A percentile compares a stretch with the other conserved stretches of the same genome.
Conservation (phyloP, 2,797 vertebrate genomes). For the Lepilemur ruficaudatus region DNA sequence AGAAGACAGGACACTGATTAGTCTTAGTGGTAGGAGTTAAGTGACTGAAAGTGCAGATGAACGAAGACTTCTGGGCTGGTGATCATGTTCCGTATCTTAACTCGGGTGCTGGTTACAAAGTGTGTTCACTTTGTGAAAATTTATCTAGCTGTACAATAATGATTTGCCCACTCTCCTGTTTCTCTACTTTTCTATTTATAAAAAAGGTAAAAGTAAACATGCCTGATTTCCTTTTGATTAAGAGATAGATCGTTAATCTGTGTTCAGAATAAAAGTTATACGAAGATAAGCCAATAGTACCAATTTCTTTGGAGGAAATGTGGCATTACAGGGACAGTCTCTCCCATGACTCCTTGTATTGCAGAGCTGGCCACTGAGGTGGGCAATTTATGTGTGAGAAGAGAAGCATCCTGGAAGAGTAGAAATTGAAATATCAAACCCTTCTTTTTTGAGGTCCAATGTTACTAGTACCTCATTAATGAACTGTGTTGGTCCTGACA, state of each 20-base stretch:
- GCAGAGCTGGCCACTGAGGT: not conserved
- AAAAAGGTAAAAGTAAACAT: not conserved
- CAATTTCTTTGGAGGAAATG: slow-evolving; percentile 1
- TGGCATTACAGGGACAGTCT: not conserved
- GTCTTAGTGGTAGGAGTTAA: not conserved
- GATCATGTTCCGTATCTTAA: not conserved
- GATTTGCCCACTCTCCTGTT: not conserved
- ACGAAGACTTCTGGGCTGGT: not conserved
- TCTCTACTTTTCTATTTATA: not conserved
- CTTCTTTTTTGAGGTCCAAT: not conserved
- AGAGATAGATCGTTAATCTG: not conserved
- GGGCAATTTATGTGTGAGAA: not conserved
- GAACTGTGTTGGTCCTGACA: not conserved
- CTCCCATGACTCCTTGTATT: not conserved
- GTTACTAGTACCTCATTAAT: not conserved
- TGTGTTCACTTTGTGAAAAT: not conserved
- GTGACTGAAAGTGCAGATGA: no score
- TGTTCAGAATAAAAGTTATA: not conserved
- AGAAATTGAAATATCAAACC: not conserved
- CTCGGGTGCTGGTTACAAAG: not conserved
- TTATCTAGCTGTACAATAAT: not conserved
- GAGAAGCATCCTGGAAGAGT: not conserved
- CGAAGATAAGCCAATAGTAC: not conserved
- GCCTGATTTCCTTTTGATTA: not conserved
- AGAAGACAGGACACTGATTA: not conserved